Conservation (phyloP, 2,888 invertebrate genomes). For the Aromia moschata region DNA sequence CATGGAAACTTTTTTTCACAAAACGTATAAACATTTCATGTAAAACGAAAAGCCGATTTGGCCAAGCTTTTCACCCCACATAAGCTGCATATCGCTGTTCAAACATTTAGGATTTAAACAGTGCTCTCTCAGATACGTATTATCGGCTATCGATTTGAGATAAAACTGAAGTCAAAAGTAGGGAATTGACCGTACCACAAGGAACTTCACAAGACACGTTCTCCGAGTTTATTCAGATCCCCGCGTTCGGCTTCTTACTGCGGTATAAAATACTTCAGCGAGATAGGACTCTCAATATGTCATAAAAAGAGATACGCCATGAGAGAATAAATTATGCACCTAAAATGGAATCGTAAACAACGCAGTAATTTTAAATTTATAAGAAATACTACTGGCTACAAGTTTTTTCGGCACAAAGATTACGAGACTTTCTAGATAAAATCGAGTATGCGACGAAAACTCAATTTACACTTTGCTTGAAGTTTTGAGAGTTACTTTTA, state of each 20-base stretch:
- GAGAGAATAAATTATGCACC: neutral
- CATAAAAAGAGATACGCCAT: neutral
- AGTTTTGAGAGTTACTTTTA: too few species aligned
- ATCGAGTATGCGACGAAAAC: too few species aligned
- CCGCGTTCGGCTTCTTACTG: neutral
- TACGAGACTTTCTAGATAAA: too few species aligned
- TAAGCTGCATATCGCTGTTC: too few species aligned
- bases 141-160: neutral
- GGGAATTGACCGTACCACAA: constrained; percentile 1
- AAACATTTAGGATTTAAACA: constrained; percentile 1
- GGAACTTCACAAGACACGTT: neutral
- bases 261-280: neutral
- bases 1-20: too few species aligned
- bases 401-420: too few species aligned
- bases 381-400: too few species aligned
- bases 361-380: neutral
- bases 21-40: too few species aligned
- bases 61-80: too few species aligned
- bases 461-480: too few species aligned
- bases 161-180: neutral
- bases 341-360: neutral
- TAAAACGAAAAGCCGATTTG: too few species aligned
- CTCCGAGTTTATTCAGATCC: neutral
- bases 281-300: neutral
- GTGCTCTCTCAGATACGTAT: neutral